Evolutionary conservation across 2,113 vertebrate genomes (phyloP), one percentile per base, ranked within the genome.

Genomic region (Petromus typicus): DNA sequence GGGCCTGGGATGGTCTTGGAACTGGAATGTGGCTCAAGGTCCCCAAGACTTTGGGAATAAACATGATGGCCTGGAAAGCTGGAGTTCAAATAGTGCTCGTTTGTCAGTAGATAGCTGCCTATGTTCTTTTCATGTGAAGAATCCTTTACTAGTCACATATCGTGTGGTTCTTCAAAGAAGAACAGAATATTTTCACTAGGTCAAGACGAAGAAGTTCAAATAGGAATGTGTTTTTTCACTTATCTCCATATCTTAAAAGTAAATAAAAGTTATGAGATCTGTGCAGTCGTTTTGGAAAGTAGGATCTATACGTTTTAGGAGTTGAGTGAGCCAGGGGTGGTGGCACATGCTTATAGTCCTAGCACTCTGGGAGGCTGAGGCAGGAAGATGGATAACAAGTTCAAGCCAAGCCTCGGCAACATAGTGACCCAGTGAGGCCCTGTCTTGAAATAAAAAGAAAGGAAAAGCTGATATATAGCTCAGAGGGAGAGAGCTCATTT

Each of bases 131-230:
- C 37, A 78, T 34, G 59, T 25, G 40, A 82, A 54, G n/a, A 93
- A 76, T 51, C 89, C 57, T 84, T 1, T 92, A 48, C 51, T 54
- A 93, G 43, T 91, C 59, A 37, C 1, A 23, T 5, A 45, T 18
- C 18, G n/a, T 30, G 25, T 56, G 48, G 83, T 75, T 90, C 61
- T 85, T 82, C 66, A 54, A 91, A 66, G 18, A 12, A 63, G 30
- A 48, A 10, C 22, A 54, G 69, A 73, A 67, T 79, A 79, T 73
- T 94, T 73, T 63, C 32, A 89, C 45, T 11, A 45, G 27, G 23
- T 80, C 25, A 54, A 81, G 61, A n/a, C 82, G 75, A 57, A 90
- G 37, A 34, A 89, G 34, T 54, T 86, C 34, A 94, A 56, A 67
- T 27, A 13, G 75, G 37, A 11, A 51, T 56, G 34, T n/a, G 37